These are phyloP conservation scores for Oreochromis niloticus DNA, from an alignment of 2,113 vertebrate species.

Conservation along the genomic window DNA sequence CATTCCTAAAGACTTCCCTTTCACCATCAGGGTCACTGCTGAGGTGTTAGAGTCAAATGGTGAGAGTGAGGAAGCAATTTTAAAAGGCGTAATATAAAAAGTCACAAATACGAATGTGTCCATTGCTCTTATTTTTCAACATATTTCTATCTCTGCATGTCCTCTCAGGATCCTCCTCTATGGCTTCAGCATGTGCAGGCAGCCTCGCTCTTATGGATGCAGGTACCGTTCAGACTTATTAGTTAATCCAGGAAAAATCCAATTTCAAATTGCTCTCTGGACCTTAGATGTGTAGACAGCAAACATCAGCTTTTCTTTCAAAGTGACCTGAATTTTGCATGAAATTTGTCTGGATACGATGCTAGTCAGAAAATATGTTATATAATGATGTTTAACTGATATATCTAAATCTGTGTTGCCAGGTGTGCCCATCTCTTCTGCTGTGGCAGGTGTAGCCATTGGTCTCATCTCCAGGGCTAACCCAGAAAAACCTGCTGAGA, in stretches of 20 bases:
- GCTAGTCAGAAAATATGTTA: background rate
- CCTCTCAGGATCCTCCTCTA: constrained; percentile 89
- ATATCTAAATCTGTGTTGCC: background rate
- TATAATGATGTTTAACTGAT: background rate
- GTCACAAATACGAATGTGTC: background rate
- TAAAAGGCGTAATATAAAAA: background rate
- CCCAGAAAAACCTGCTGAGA: constrained; percentile 74
- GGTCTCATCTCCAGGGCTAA: constrained; percentile 83
- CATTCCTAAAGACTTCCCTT: constrained; percentile 92
- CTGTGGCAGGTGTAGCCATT: constrained; percentile 91
- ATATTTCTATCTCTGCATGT: background rate
- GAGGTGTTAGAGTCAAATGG: constrained; percentile 98
- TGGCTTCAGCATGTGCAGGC: constrained; percentile 93
- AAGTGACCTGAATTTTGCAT: background rate
- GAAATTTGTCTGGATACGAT: background rate
- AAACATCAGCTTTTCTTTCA: background rate
- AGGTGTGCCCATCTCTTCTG: constrained; percentile 89
- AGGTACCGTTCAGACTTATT: constrained; percentile 71
- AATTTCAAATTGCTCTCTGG: background rate
- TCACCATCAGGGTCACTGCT: constrained; percentile 92
- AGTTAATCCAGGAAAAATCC: background rate
- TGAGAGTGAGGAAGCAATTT: constrained; percentile 48
- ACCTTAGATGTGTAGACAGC: background rate
- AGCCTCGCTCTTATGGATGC: constrained; percentile 97
- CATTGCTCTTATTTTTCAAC: background rate